phyloP scores from a whole-genome alignment of 1,140 invertebrate genomes.

The Drosophila orena region DNA sequence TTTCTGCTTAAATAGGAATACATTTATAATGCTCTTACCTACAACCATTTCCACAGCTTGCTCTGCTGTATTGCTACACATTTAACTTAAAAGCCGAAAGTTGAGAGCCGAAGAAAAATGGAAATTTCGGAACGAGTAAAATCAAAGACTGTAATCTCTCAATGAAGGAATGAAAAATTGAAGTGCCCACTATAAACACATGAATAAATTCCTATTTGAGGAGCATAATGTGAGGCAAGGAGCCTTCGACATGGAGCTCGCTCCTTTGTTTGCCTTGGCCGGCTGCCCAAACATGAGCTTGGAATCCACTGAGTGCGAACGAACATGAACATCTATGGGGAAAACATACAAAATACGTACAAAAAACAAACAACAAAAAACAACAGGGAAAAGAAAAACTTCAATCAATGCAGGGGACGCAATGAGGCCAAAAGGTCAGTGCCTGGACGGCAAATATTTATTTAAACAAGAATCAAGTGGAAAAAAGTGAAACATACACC shows the following conservation, averaged over 20 bases:
- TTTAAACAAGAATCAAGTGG: conserved; percentile 39
- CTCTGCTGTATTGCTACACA: background rate
- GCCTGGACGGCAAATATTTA: conserved; percentile 40
- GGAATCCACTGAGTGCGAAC: conserved; percentile 17
- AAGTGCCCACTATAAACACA: conserved; percentile 1
- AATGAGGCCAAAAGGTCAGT: conserved; percentile 68
- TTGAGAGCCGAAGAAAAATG: background rate
- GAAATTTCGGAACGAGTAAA: background rate
- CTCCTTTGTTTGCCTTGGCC: conserved; percentile 39
- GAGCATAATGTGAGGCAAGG: background rate
- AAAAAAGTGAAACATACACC: background rate
- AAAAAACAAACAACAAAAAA: too few relatives aligned
- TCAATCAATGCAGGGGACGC: conserved; percentile 42
- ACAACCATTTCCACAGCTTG: background rate
- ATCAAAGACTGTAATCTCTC: conserved; percentile 16
- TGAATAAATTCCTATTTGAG: conserved; percentile 9
- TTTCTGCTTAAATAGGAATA: background rate
- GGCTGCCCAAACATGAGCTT: conserved; percentile 45
- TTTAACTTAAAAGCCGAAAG: background rate
- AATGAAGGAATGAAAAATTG: conserved; percentile 24
- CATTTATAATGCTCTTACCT: background rate
- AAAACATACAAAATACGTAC: conserved; percentile 6
- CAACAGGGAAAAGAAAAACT: conserved; percentile 14
- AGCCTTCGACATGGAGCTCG: background rate
- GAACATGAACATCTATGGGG: conserved; percentile 8